Evolutionary conservation across 2,797 vertebrate genomes (phyloP).

Genomic region (Antrozous pallidus): DNA sequence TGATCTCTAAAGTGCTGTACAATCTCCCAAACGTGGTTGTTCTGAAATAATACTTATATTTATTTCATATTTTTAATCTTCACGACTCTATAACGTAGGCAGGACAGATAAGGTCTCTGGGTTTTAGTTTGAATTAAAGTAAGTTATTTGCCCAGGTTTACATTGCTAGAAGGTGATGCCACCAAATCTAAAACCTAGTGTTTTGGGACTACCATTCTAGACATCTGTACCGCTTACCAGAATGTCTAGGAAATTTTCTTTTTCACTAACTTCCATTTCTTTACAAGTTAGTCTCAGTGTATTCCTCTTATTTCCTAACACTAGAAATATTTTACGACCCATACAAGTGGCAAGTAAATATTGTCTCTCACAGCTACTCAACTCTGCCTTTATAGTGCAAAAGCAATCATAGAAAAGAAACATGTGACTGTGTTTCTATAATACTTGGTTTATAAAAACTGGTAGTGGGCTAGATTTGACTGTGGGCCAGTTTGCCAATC

Average conservation of each 20-base stretch:
- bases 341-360: neutral
- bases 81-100: neutral
- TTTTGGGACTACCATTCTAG: neutral
- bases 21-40: neutral
- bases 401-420: neutral
- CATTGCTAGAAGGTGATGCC: neutral
- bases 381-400: neutral
- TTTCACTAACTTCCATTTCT: neutral
- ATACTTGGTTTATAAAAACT: neutral
- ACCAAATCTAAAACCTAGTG: neutral
- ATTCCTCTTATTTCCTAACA: neutral
- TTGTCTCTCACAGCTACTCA: neutral
- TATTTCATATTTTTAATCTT: slow-evolving; percentile 8
- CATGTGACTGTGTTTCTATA: neutral
- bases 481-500: neutral
- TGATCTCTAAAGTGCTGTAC: neutral
- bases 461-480: neutral
- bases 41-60: neutral
- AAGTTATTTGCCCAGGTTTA: neutral
- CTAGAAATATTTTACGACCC: neutral
- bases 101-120: slow-evolving; percentile 8
- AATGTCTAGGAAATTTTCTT: neutral
- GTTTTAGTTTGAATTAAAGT: neutral
- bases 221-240: neutral
- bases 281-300: slow-evolving; percentile 21